These are phyloP conservation scores for Phlogophora meticulosa DNA, from an alignment of 2,888 invertebrate species.

Conservation along the genomic window DNA sequence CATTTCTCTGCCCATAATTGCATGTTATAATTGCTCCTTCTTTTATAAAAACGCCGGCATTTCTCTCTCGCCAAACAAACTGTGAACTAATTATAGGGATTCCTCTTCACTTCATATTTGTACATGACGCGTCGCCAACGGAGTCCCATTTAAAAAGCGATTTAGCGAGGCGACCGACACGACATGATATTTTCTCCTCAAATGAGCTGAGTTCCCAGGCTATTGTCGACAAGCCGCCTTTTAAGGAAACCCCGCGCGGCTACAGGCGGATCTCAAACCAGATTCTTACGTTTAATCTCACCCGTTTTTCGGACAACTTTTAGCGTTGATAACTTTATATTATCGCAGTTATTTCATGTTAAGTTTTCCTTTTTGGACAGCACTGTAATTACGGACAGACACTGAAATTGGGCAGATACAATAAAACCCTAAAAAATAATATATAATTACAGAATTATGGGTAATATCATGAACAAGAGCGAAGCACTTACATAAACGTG, in stretches of 20 bases:
- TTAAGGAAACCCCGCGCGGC: constrained; percentile 78
- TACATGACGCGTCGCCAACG: constrained; percentile 66
- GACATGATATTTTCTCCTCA: constrained; percentile 89
- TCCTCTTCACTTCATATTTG: constrained; percentile 72
- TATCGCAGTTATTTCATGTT: constrained; percentile 59
- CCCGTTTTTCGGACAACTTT: constrained; percentile 61
- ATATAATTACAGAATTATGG: constrained; percentile 21
- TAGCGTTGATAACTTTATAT: constrained; percentile 65
- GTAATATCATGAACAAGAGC: constrained; percentile 17
- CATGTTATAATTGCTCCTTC: constrained; percentile 16
- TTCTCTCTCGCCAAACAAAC: constrained; percentile 18
- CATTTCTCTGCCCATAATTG: constrained; percentile 22
- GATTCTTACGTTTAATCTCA: constrained; percentile 76
- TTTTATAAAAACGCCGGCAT: constrained; percentile 26
- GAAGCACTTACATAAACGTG: constrained; percentile 20
- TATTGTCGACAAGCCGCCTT: constrained; percentile 88
- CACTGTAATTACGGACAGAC: constrained; percentile 40
- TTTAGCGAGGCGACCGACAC: constrained; percentile 82
- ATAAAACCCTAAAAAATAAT: constrained; percentile 1
- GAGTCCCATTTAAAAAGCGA: constrained; percentile 85
- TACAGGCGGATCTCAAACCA: constrained; percentile 87
- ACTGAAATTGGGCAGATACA: constrained; percentile 13
- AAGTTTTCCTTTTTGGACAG: constrained; percentile 34
- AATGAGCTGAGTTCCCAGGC: constrained; percentile 90
- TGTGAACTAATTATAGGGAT: constrained; percentile 56